A percentile compares a stretch with the other conserved stretches of the same genome.
phyloP scores from a whole-genome alignment of 1,140 invertebrate genomes.

The Metopolophium dirhodum region DNA sequence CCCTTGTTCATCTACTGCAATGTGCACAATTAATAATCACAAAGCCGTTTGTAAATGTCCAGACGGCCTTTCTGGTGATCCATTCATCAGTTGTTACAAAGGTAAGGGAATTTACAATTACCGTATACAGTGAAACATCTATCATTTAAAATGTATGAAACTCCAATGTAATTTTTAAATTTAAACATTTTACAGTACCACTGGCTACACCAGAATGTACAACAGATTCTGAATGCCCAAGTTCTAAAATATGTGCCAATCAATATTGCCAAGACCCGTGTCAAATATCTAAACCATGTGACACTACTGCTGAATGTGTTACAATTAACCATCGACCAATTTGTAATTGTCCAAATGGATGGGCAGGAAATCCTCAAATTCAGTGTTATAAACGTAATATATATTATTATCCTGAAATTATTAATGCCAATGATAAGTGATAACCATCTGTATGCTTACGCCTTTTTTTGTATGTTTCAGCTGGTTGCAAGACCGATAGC shows the following conservation, averaged over 20 bases:
- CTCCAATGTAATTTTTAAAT: not conserved
- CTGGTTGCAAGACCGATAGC: conserved; percentile 79
- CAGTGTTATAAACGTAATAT: conserved; percentile 85
- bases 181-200: conserved; percentile 63
- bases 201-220: conserved; percentile 71
- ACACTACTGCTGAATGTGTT: conserved; percentile 77
- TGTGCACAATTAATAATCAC: conserved; percentile 78
- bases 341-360: conserved; percentile 82
- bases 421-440: not conserved
- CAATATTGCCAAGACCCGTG: conserved; percentile 82
- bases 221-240: conserved; percentile 75
- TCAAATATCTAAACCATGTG: conserved; percentile 76
- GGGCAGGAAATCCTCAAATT: conserved; percentile 84
- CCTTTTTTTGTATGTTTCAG: conserved; percentile 65
- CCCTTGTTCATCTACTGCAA: conserved; percentile 80
- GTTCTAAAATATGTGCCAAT: conserved; percentile 79
- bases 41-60: conserved; percentile 80
- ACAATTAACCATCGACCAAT: conserved; percentile 76
- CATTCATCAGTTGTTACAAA: conserved; percentile 78
- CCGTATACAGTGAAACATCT: not conserved
- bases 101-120: conserved; percentile 63
- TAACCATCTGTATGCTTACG: not conserved
- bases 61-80: conserved; percentile 77
- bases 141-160: not conserved
- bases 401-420: not conserved